phyloP scores from a whole-genome alignment of 92 coral and sea anemone species.

The Epizoanthus stellaris region DNA sequence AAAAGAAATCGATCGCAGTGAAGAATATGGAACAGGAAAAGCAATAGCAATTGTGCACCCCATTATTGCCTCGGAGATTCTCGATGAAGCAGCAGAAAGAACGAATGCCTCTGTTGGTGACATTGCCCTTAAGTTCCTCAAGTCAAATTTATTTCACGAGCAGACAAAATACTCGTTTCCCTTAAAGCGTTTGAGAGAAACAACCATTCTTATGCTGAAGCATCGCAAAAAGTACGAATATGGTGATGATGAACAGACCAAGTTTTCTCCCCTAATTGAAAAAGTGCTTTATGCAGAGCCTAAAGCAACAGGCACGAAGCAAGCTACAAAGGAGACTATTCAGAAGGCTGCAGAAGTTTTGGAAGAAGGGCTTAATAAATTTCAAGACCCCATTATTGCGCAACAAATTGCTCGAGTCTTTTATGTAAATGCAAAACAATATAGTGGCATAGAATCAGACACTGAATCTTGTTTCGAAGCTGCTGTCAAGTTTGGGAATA shows the following conservation, averaged over 20 bases:
- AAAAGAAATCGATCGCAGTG: constrained; percentile 41
- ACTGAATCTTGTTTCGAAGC: not conserved
- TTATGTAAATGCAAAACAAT: constrained; percentile 43
- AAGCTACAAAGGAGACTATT: constrained; percentile 40
- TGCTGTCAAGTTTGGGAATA: not conserved
- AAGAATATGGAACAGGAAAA: constrained; percentile 45
- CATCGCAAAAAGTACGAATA: constrained; percentile 50
- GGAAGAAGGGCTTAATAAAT: constrained; percentile 40
- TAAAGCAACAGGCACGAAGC: not conserved
- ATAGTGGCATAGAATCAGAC: not conserved
- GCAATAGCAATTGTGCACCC: constrained; percentile 56
- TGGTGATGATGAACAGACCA: constrained; percentile 48
- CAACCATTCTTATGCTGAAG: constrained; percentile 53
- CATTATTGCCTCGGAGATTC: constrained; percentile 33
- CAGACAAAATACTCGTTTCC: constrained; percentile 24
- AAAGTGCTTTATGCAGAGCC: constrained; percentile 44
- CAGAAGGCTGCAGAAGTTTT: constrained; percentile 42
- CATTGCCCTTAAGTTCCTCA: constrained; percentile 32
- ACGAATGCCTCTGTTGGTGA: constrained; percentile 18
- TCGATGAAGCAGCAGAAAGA: constrained; percentile 19
- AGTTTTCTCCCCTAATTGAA: constrained; percentile 55
- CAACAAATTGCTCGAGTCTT: constrained; percentile 59
- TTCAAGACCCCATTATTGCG: constrained; percentile 51
- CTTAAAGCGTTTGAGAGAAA: not conserved
- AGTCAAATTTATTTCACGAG: constrained; percentile 21